These are phyloP conservation scores for Listrodromus nycthemerus DNA, from an alignment of 2,888 invertebrate species.

Conservation along the genomic window DNA sequence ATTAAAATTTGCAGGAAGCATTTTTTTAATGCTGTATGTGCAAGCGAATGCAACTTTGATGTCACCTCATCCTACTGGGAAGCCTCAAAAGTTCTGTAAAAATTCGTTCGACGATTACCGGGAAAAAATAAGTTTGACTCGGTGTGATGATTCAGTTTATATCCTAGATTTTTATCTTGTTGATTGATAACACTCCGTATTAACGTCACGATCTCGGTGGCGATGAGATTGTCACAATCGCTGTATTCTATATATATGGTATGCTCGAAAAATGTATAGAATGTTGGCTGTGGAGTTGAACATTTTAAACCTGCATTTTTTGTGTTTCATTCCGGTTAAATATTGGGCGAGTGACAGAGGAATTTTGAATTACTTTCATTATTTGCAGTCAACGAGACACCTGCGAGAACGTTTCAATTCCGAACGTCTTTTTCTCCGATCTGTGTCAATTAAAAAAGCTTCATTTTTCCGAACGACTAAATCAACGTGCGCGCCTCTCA, in stretches of 20 bases:
- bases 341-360: background rate
- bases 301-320: background rate
- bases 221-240: constrained; percentile 20
- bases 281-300: background rate
- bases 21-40: no score
- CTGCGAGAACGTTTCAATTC: background rate
- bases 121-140: constrained; percentile 30
- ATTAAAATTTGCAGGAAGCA: constrained; percentile 42
- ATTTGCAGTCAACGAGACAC: background rate
- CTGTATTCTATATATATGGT: background rate
- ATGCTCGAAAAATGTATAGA: background rate
- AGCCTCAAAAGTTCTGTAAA: constrained; percentile 5
- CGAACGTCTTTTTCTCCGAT: background rate
- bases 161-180: constrained; percentile 36
- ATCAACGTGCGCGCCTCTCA: no score
- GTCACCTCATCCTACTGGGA: background rate
- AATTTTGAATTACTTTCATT: background rate
- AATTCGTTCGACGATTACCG: constrained; percentile 32
- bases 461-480: background rate
- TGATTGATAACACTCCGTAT: constrained; percentile 39
- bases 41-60: background rate
- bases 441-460: background rate
- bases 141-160: constrained; percentile 15
- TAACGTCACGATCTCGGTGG: constrained; percentile 21
- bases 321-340: background rate